Evolutionary conservation across 2,113 vertebrate species (phyloP).

Genomic region (Chascanopsetta lugubris): DNA sequence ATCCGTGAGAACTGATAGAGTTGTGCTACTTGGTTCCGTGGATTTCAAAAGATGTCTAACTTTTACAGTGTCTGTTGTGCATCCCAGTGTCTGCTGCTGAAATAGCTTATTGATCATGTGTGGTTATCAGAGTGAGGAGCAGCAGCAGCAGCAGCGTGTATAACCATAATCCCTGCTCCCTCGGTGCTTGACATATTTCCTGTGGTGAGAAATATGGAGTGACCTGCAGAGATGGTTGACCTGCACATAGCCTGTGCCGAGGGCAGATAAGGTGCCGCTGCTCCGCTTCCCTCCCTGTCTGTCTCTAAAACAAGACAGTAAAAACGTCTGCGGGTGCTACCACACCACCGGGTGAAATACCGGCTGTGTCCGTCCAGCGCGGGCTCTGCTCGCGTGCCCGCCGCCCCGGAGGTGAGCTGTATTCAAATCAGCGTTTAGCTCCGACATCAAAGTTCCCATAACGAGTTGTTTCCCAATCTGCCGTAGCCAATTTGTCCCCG

Average conservation of each 20-base stretch:
- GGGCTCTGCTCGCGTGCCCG: slow-evolving; percentile 5
- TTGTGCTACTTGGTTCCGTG: slow-evolving; percentile 5
- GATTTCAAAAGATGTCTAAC: too few species aligned
- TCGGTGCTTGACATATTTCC: slow-evolving; percentile 61
- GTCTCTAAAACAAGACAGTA: slow-evolving; percentile 73
- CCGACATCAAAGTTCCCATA: slow-evolving; percentile 56
- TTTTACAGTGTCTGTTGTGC: slow-evolving; percentile 21
- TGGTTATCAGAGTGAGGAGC: slow-evolving; percentile 49
- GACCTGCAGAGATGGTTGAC: slow-evolving; percentile 62
- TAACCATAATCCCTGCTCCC: slow-evolving; percentile 62
- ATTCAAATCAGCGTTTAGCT: slow-evolving; percentile 58
- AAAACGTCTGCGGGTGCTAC: slow-evolving; percentile 61
- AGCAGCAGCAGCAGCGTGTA: slow-evolving; percentile 40
- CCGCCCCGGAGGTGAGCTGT: slow-evolving; percentile 34
- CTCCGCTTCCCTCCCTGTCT: too few species aligned
- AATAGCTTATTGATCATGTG: slow-evolving; percentile 64
- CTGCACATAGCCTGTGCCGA: slow-evolving; percentile 68
- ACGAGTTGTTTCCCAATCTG: slow-evolving; percentile 53
- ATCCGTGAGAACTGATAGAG: slow-evolving; percentile 31
- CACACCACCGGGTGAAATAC: slow-evolving; percentile 45
- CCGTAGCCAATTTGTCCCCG: slow-evolving; percentile 55
- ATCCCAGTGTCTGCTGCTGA: slow-evolving; percentile 31
- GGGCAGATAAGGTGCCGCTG: slow-evolving; percentile 59
- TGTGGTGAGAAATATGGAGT: slow-evolving; percentile 68
- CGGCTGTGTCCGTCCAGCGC: slow-evolving; percentile 40